Percentiles rank a stretch among this genome's conserved stretches.
Evolutionary conservation across 92 coral and sea anemone species (phyloP).

Genomic region (Metridium senile): DNA sequence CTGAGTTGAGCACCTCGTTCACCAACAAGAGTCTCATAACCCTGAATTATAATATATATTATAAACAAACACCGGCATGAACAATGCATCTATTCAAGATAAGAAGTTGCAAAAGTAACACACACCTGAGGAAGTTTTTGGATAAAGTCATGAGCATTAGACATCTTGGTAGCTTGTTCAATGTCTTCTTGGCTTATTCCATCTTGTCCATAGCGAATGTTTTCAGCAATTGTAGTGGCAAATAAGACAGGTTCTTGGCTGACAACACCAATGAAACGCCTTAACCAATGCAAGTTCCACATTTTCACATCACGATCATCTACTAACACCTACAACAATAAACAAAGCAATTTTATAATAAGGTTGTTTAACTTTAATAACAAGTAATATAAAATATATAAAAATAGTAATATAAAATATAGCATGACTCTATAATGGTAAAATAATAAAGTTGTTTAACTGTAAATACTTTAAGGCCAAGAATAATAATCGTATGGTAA

Average conservation of each 20-base stretch:
- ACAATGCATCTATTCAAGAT: too few relatives aligned
- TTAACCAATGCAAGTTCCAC: slow-evolving; percentile 83
- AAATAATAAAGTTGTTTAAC: too few relatives aligned
- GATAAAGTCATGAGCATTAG: slow-evolving; percentile 95
- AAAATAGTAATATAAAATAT: too few relatives aligned
- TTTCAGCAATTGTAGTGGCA: slow-evolving; percentile 94
- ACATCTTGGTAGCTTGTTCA: slow-evolving; percentile 76
- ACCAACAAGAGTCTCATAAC: slow-evolving; percentile 91
- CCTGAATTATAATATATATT: slow-evolving; percentile 31
- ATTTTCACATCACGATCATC: slow-evolving; percentile 75
- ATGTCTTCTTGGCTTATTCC: slow-evolving; percentile 81
- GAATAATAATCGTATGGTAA: too few relatives aligned
- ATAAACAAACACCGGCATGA: too few relatives aligned
- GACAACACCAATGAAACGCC: slow-evolving; percentile 93
- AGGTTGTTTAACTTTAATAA: too few relatives aligned
- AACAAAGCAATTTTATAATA: not conserved
- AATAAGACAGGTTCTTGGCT: slow-evolving; percentile 96
- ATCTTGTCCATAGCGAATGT: slow-evolving; percentile 91
- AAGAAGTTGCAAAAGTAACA: not conserved
- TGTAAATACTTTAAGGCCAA: too few relatives aligned
- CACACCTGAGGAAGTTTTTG: slow-evolving; percentile 75
- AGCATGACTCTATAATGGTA: too few relatives aligned
- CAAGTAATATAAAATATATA: too few relatives aligned
- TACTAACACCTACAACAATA: slow-evolving; percentile 49
- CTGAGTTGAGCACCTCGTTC: slow-evolving; percentile 96